Percentiles rank a stretch among this genome's conserved stretches.
Conservation (phyloP, 2,888 invertebrate genomes). For the Physocephala rufipes region DNA sequence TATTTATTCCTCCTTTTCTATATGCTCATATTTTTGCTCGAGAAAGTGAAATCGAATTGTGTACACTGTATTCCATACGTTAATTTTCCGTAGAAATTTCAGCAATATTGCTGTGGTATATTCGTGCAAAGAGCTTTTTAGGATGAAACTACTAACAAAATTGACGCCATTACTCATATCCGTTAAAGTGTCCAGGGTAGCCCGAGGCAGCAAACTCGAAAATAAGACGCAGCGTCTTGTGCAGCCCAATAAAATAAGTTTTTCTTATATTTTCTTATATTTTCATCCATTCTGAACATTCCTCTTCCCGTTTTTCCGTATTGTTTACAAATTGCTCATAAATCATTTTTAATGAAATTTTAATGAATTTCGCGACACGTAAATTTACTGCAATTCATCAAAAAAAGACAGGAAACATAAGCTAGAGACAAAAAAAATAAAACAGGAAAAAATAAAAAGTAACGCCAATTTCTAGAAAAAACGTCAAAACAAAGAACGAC, state of each 20-base stretch:
- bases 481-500: not conserved
- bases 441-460: not conserved
- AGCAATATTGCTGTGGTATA: too few species aligned
- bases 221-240: too few species aligned
- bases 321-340: not conserved
- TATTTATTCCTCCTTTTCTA: too few species aligned
- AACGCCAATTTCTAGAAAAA: not conserved
- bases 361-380: slow-evolving; percentile 28
- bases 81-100: too few species aligned
- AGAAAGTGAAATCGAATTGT: too few species aligned
- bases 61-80: too few species aligned
- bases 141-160: too few species aligned
- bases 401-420: slow-evolving; percentile 1
- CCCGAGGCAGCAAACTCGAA: too few species aligned
- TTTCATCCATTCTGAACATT: not conserved
- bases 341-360: not conserved
- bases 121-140: too few species aligned
- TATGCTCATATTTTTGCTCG: too few species aligned
- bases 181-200: too few species aligned
- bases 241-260: too few species aligned
- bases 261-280: not conserved
- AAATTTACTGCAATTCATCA: slow-evolving; percentile 32
- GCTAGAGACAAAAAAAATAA: slow-evolving; percentile 6
- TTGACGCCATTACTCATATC: not conserved
- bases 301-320: not conserved